A percentile compares a stretch with the other conserved stretches of the same genome.
Evolutionary conservation across 2,113 vertebrate species (phyloP).

Genomic region (Centrocercus urophasianus): DNA sequence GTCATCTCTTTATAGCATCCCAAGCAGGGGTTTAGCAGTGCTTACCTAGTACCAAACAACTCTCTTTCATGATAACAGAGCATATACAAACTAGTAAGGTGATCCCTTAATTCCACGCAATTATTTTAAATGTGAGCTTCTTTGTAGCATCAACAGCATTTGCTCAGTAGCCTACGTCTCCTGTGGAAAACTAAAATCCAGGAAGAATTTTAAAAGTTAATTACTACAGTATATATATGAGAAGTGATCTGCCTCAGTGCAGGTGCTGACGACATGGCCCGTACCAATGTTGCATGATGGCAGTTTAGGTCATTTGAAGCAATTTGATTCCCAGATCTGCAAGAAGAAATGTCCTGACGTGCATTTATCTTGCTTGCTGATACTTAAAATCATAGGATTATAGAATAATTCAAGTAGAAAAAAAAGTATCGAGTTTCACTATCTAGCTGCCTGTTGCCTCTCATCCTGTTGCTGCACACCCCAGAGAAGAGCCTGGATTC

Average conservation of each 20-base stretch:
- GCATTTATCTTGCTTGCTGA: neutral
- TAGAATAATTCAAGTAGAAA: neutral
- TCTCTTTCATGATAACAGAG: neutral
- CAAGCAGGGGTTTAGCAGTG: neutral
- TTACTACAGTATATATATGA: neutral
- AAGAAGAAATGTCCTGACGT: neutral
- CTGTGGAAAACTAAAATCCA: neutral
- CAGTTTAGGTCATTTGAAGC: neutral
- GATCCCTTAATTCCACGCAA: neutral
- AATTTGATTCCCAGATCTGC: neutral
- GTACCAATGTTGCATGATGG: neutral
- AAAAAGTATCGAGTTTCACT: neutral
- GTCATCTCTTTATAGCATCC: neutral
- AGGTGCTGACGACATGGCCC: neutral
- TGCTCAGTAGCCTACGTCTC: neutral
- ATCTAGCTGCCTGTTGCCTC: neutral
- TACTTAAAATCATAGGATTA: neutral
- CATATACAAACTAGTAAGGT: neutral
- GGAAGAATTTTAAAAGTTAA: neutral
- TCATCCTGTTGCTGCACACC: neutral
- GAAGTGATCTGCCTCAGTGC: neutral
- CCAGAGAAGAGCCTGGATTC: neutral
- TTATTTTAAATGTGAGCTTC: neutral
- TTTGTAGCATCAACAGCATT: neutral
- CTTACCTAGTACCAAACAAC: neutral